phyloP scores from a whole-genome alignment of 1,140 invertebrate genomes.

The Elysia chlorotica region DNA sequence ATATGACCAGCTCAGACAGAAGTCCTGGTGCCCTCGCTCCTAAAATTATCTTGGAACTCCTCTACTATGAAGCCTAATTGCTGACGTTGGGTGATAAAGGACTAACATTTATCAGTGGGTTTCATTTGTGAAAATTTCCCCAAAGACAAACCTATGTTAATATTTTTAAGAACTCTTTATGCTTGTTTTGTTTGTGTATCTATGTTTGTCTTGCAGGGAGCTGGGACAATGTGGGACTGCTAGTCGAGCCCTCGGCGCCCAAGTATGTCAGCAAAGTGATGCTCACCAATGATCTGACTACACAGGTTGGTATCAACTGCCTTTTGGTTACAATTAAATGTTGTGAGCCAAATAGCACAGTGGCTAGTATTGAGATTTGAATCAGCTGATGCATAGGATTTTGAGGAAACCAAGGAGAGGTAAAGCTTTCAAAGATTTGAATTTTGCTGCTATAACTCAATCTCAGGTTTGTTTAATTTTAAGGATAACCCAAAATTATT shows the following conservation, averaged over 20 bases:
- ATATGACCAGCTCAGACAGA: no score
- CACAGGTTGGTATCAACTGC: no score
- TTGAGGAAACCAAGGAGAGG: no score
- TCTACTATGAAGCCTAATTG: no score
- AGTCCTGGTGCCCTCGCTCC: not conserved
- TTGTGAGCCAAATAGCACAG: no score
- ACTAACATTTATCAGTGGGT: not conserved
- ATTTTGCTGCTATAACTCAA: no score
- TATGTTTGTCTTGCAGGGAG: conserved; percentile 63
- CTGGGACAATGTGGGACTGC: conserved; percentile 96
- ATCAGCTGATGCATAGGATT: no score
- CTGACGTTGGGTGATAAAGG: not conserved
- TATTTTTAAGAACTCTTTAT: not conserved
- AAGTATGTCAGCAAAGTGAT: conserved; percentile 69
- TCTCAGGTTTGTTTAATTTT: no score
- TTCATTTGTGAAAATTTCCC: not conserved
- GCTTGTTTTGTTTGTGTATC: not conserved
- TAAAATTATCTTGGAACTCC: not conserved
- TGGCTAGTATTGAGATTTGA: no score
- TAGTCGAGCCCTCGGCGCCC: conserved; percentile 77
- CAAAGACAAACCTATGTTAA: not conserved
- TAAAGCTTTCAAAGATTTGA: no score
- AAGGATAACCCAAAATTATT: no score
- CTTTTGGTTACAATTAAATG: no score
- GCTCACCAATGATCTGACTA: conserved; percentile 93